Evolutionary conservation across 2,113 vertebrate species (phyloP).

Genomic region (Larimichthys polyactis): DNA sequence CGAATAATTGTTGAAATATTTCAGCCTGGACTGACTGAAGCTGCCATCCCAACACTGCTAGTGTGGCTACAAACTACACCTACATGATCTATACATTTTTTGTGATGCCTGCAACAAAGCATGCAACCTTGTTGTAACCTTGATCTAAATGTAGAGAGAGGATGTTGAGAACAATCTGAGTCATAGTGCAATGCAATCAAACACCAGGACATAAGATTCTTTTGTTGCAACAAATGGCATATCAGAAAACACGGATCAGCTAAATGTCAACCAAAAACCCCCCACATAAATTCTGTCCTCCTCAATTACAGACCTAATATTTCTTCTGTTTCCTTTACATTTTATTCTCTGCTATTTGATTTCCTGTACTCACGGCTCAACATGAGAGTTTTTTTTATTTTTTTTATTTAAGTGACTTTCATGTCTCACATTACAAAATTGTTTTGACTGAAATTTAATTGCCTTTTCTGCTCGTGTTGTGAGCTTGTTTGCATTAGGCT

Average conservation of each 20-base stretch:
- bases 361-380: neutral
- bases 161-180: neutral
- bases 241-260: slow-evolving; percentile 33
- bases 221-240: slow-evolving; percentile 11
- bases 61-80: neutral
- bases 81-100: neutral
- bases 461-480: slow-evolving; percentile 36
- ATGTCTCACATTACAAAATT: slow-evolving; percentile 28
- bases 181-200: slow-evolving; percentile 17
- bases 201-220: neutral
- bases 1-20: neutral
- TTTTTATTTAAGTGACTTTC: neutral
- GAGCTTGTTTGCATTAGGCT: slow-evolving; percentile 44
- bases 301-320: slow-evolving; percentile 4
- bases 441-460: slow-evolving; percentile 45
- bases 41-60: neutral
- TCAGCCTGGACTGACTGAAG: neutral
- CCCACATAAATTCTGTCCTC: slow-evolving; percentile 21
- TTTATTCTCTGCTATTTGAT: slow-evolving; percentile 1
- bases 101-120: too few species aligned
- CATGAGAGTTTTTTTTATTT: slow-evolving; percentile 13
- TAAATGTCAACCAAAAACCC: slow-evolving; percentile 31
- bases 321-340: neutral
- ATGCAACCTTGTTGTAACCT: neutral
- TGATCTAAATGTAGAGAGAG: neutral